Conservation (phyloP, 53 echinoderm and acorn worm species). For the Echinometra lucunter region DNA sequence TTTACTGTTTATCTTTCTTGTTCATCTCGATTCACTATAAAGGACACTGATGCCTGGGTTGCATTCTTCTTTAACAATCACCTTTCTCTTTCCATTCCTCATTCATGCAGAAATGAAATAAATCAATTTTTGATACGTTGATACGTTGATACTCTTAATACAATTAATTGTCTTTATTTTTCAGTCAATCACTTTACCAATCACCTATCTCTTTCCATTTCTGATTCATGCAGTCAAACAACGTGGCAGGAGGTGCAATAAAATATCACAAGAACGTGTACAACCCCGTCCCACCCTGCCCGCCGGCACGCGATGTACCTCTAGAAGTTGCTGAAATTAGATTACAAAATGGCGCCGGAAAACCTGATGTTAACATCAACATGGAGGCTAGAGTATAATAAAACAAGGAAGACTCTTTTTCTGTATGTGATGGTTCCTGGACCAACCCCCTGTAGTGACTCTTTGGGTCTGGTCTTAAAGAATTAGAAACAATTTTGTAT, state of each 20-base stretch:
- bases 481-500: constrained; percentile 19
- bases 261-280: constrained; percentile 63
- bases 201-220: background rate
- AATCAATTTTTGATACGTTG: too few species aligned
- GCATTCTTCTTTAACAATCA: too few species aligned
- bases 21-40: too few species aligned
- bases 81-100: too few species aligned
- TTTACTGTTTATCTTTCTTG: too few species aligned
- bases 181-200: too few species aligned
- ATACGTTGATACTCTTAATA: too few species aligned
- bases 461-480: background rate
- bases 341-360: constrained; percentile 58
- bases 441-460: background rate
- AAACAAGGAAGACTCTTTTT: constrained; percentile 2
- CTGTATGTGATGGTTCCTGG: background rate
- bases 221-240: constrained; percentile 52
- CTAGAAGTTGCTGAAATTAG: constrained; percentile 52
- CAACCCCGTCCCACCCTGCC: constrained; percentile 46
- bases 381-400: constrained; percentile 64
- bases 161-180: too few species aligned
- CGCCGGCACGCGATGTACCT: constrained; percentile 26
- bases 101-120: too few species aligned
- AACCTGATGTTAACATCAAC: constrained; percentile 51
- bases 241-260: constrained; percentile 61
- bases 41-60: too few species aligned